Conservation (phyloP, 2,113 vertebrate species). For the Diglossa brunneiventris region DNA sequence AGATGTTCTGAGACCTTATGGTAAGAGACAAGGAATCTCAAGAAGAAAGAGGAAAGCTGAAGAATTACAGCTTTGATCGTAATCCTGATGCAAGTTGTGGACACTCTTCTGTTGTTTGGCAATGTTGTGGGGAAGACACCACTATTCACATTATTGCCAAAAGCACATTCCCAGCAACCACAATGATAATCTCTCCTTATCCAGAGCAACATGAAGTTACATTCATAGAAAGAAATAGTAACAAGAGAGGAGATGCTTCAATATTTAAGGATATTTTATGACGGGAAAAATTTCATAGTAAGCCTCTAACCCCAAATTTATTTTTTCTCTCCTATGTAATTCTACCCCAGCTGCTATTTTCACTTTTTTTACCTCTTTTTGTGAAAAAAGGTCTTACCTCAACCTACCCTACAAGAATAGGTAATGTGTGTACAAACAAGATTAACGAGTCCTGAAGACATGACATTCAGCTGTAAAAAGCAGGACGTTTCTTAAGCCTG, state of each 20-base stretch:
- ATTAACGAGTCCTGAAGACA: neutral
- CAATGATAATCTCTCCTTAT: neutral
- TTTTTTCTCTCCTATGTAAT: neutral
- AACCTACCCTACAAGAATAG: neutral
- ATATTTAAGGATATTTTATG: neutral
- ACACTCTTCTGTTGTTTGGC: neutral
- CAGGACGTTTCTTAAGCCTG: neutral
- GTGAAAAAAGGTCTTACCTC: neutral
- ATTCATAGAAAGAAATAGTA: neutral
- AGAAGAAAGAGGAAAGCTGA: neutral
- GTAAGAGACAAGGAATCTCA: neutral
- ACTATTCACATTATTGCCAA: neutral
- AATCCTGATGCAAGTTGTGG: neutral
- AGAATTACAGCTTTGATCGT: neutral
- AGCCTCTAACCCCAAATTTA: neutral
- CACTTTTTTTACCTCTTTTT: neutral
- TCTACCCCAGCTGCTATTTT: neutral
- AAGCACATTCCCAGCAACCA: neutral
- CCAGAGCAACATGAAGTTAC: neutral
- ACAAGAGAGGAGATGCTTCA: neutral
- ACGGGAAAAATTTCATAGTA: neutral
- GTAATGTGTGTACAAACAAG: neutral
- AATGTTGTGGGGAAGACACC: neutral
- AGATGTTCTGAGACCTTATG: neutral
- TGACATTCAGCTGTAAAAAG: neutral